phyloP scores from a whole-genome alignment of 2,113 vertebrate species.

The Balaeniceps rex region DNA sequence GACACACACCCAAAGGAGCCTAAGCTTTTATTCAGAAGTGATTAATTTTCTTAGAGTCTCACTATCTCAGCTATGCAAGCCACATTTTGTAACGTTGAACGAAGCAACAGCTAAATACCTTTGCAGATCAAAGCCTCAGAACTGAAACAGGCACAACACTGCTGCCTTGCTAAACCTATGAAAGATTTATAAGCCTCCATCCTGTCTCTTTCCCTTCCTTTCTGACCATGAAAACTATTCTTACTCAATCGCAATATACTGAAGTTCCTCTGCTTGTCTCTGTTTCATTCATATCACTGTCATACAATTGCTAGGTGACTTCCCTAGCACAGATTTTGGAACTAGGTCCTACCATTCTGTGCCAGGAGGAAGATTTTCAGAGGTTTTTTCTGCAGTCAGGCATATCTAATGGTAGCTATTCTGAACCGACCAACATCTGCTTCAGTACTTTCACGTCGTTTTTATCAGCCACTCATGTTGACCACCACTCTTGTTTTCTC shows the following conservation, averaged over 20 bases:
- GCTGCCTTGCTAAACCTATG: background rate
- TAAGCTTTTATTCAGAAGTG: background rate
- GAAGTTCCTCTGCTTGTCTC: background rate
- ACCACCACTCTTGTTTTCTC: background rate
- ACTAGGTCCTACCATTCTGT: background rate
- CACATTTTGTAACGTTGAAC: background rate
- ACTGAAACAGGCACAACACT: background rate
- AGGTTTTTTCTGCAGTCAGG: background rate
- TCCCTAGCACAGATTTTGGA: background rate
- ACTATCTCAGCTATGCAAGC: background rate
- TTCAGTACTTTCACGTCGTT: background rate
- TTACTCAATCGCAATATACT: background rate
- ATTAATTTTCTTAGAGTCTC: background rate
- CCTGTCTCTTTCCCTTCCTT: background rate
- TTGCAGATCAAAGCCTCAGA: background rate
- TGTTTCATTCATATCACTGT: background rate
- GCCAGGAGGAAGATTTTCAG: background rate
- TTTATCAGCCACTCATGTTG: background rate
- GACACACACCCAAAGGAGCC: background rate
- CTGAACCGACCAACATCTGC: slow-evolving; percentile 24
- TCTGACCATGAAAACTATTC: background rate
- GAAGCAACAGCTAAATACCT: background rate
- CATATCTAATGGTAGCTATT: slow-evolving; percentile 2
- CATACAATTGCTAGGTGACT: background rate
- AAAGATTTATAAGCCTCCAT: background rate